A percentile compares a stretch with the other conserved stretches of the same genome.
Conservation (phyloP, 2,888 invertebrate species). For the Troglohyphantes excavatus region DNA sequence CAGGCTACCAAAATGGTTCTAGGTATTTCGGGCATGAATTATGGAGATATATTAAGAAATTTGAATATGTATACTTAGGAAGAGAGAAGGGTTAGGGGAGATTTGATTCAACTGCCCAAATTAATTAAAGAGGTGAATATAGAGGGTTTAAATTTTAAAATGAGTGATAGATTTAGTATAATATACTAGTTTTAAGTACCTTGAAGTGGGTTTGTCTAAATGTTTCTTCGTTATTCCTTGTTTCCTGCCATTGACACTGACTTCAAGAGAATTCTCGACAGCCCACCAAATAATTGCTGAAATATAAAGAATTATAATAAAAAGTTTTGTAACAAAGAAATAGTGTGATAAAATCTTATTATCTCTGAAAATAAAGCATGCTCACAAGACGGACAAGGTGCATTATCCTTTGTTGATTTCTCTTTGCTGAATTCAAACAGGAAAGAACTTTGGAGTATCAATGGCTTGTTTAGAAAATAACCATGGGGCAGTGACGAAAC, state of each 20-base stretch:
- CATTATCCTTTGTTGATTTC: conserved; percentile 81
- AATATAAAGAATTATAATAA: conserved; percentile 81
- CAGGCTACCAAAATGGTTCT: too few species aligned
- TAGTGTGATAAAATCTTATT: too few species aligned
- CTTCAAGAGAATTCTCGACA: conserved; percentile 83
- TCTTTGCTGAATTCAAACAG: conserved; percentile 79
- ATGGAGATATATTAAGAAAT: too few species aligned
- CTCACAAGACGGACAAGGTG: conserved; percentile 72
- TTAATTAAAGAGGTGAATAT: too few species aligned
- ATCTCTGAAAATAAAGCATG: neutral
- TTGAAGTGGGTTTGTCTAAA: conserved; percentile 82
- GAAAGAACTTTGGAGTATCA: conserved; percentile 80
- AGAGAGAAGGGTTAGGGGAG: too few species aligned
- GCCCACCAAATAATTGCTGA: conserved; percentile 86
- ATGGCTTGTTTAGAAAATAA: conserved; percentile 80
- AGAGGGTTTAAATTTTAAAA: too few species aligned
- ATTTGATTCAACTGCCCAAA: too few species aligned
- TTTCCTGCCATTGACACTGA: conserved; percentile 89
- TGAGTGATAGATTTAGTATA: too few species aligned
- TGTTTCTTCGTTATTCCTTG: conserved; percentile 90
- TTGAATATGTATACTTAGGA: too few species aligned
- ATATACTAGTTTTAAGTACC: too few species aligned
- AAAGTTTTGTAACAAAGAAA: too few species aligned
- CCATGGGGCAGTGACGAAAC: conserved; percentile 80
- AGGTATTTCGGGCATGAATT: too few species aligned